Base-by-base conservation (phyloP, 2,888 invertebrate genomes). In the Orthonychiurus folsomi region DNA sequence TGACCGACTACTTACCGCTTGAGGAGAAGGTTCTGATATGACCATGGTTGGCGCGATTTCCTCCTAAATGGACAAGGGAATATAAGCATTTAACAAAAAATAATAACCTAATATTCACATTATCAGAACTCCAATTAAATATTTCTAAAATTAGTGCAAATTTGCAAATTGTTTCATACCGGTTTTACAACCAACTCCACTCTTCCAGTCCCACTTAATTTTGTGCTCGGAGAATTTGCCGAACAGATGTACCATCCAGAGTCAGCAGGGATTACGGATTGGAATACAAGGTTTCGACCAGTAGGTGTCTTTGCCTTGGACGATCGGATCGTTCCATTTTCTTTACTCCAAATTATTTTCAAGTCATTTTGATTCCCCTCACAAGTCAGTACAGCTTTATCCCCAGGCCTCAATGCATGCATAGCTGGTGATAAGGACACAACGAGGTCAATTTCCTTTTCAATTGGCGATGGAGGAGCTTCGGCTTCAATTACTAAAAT, bases 221-320 rank as follows among this genome's bases (percentile, higher is more conserved):
- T 20, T 20, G 12, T 20, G 20, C 9, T 20, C 9, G 52, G 20
- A 9, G 52, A 52, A 20, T 9, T 52, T 5, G 21, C 52, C 5
- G 52, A 20, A 23, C 52, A 52, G 20, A 52, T 52, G 52, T 52
- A 52, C 52, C 52, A 52, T 20, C 52, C 52, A 9, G 52, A 52
- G 20, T 52, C 52, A 52, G 20, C 5, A 5, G 52, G 24, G n/a
- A 52, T 23, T 12, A 52, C 52, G 9, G 52, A 52, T 5, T 9
- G 52, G 21, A 52, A 23, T n/a, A 52, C n/a, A 52, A 52, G 5
- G 3, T 21, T 20, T 20, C 24, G 9, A 52, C n/a, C 52, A 12
- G 5, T 52, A 23, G 52, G 20, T 52, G 5, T 20, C 5, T 5
- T n/a, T 9, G 20, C 5, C 24, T 9, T 20, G 3, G 52, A 21